Base-by-base conservation (phyloP, 1,140 invertebrate genomes). In the Lysiphlebus fabarum region DNA sequence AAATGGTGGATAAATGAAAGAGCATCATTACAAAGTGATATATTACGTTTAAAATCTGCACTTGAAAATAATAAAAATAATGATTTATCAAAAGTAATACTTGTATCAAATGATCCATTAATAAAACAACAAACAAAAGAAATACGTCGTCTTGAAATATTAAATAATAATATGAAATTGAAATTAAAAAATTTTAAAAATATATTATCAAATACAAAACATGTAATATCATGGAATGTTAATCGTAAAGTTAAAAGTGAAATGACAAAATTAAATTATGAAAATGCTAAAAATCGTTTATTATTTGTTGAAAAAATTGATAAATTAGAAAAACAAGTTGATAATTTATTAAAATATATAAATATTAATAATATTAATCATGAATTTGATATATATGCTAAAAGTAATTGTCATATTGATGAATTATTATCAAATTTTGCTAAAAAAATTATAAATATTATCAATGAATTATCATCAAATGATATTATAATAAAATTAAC, bases 1-100 rank as follows among this genome's bases (percentile, higher is more conserved):
- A 65, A 53, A 36, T 33, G 53, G 12, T 67, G 68, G 62, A 59
- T 41, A 0, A 50, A 62, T n/a, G 68, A 70, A 34, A 64, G 64
- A 26, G 51, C 38, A 34, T 62, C 50, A 11, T 42, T 65, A 10
- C 60, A 58, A 17, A 63, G 59, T 12, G 67, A 69, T 45, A 65
- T 69, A 43, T 62, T 54, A 40, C 61, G 61, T 1, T 40, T 71
- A 53, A 63, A 61, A 53, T 50, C 62, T 9, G 65, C 63, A 17
- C 45, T 51, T 11, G 33, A n/a, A 37, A 37, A 51, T 12, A 37
- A 33, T 14, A 34, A 40, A 12, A 51, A 38, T 37, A 7, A 36
- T 51, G 38, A 51, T 68, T 40, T 58, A 58, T 6, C 59, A 50
- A n/a, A 50, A 36, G 3, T 5, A 33, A 51, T 10, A 11, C 7